Base-by-base conservation (phyloP, 2,113 vertebrate species). In the Hippolais icterina region DNA sequence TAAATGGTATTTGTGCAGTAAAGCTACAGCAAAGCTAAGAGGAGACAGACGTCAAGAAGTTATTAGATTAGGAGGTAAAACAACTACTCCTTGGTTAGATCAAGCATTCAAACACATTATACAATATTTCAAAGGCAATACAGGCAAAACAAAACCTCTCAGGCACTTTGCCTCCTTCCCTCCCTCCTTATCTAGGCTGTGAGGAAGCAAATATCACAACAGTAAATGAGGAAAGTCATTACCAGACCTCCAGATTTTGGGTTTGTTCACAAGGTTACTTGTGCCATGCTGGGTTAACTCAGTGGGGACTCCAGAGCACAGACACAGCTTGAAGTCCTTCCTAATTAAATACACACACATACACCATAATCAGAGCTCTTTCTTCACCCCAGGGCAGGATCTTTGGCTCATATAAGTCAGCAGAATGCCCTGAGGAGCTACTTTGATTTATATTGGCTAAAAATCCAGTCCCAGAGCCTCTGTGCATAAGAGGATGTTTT, bases 31-130 rank as follows among this genome's bases (percentile, higher is more conserved):
- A 94, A 87, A 95, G 74, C 63, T 95, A 88, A 86, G 47, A 86
- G 33, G 63, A 90, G 85, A 83, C 66, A 85, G 71, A 66, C 52
- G 94, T 96, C 90, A 80, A 19, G 24, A 90, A 83, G 68, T 74
- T 88, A 90, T 90, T 93, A 70, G 63, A 96, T 90, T 91, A 95
- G 64, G 79, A 95, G 83, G 27, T 70, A 59, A 92, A 88, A 68
- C 50, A 76, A 76, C 78, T 65, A 87, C 28, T 61, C 14, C 59
- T 90, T 87, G 79, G 75, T 77, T 80, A 90, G 84, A 71, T 90
- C 47, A 77, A 80, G 63, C 20, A 3, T 65, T 88, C 6, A 5
- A 74, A 79, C 52, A 50, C 10, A 17, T 89, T 59, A n/a, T 53
- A 18, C 33, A 71, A 75, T 31, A 52, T 85, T 94, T 91, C 66